phyloP scores from a whole-genome alignment of 2,888 invertebrate genomes.

The Cerastis rubricosa region DNA sequence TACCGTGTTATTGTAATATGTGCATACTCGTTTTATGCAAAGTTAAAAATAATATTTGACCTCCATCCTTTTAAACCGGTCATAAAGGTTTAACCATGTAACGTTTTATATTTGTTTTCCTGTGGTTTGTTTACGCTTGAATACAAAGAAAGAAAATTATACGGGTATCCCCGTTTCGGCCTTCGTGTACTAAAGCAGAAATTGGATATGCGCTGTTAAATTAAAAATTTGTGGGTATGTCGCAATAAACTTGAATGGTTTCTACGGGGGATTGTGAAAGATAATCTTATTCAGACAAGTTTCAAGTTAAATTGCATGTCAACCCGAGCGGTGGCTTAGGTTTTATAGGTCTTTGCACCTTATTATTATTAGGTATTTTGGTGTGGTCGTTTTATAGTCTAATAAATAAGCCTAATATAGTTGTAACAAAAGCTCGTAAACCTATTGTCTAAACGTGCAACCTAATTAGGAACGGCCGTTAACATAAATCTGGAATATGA shows the following conservation, averaged over 20 bases:
- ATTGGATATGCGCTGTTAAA: constrained; percentile 38
- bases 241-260: constrained; percentile 51
- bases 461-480: constrained; percentile 54
- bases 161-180: constrained; percentile 34
- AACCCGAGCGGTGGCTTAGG: constrained; percentile 12
- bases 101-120: constrained; percentile 54
- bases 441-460: constrained; percentile 52
- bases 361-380: constrained; percentile 33
- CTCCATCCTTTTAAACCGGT: constrained; percentile 56
- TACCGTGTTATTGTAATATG: constrained; percentile 44
- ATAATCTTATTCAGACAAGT: constrained; percentile 58
- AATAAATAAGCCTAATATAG: constrained; percentile 52
- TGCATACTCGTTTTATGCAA: constrained; percentile 34
- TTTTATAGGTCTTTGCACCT: constrained; percentile 25
- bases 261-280: constrained; percentile 61
- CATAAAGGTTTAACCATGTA: constrained; percentile 40
- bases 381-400: constrained; percentile 26
- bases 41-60: constrained; percentile 56
- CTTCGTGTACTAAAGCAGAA: constrained; percentile 26
- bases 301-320: constrained; percentile 29
- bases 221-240: constrained; percentile 23
- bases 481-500: constrained; percentile 49
- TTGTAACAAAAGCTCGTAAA: constrained; percentile 63
- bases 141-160: constrained; percentile 57
- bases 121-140: constrained; percentile 53